phyloP scores from a whole-genome alignment of 2,888 invertebrate genomes.

The Chironomus riparius region DNA sequence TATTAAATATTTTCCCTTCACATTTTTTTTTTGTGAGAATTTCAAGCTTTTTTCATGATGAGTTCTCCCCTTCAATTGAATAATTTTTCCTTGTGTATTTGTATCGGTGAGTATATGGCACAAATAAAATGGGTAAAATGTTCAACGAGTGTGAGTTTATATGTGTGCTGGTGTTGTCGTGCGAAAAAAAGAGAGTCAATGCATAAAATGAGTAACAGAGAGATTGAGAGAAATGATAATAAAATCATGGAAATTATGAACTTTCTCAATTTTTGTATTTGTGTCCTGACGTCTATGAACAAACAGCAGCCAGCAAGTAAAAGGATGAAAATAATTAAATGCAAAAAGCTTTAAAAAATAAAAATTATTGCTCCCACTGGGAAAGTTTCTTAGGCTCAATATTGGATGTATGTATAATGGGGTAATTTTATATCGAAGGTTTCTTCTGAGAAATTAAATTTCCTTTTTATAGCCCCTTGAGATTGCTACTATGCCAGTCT shows the following conservation, averaged over 20 bases:
- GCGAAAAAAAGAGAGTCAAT: too few species aligned
- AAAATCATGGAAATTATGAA: neutral
- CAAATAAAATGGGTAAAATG: too few species aligned
- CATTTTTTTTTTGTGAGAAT: neutral
- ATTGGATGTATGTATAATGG: neutral
- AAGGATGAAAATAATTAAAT: neutral
- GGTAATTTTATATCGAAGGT: neutral
- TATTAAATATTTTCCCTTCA: too few species aligned
- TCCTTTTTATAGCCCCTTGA: neutral
- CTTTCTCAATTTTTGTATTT: neutral
- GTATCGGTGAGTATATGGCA: neutral
- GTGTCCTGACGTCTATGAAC: neutral
- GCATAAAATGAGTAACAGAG: neutral
- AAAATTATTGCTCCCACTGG: slow-evolving; percentile 7
- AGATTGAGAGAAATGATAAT: neutral
- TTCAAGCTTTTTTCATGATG: too few species aligned
- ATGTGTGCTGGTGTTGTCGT: neutral
- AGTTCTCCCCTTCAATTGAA: neutral
- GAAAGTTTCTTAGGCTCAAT: neutral
- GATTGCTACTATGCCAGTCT: neutral
- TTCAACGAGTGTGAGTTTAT: neutral
- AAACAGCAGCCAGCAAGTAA: neutral
- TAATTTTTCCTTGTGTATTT: neutral
- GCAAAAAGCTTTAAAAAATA: neutral
- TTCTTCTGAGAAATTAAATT: neutral